A percentile compares a stretch with the other conserved stretches of the same genome.
Conservation (phyloP, 2,113 vertebrate species). For the Mormyrus iriodes region DNA sequence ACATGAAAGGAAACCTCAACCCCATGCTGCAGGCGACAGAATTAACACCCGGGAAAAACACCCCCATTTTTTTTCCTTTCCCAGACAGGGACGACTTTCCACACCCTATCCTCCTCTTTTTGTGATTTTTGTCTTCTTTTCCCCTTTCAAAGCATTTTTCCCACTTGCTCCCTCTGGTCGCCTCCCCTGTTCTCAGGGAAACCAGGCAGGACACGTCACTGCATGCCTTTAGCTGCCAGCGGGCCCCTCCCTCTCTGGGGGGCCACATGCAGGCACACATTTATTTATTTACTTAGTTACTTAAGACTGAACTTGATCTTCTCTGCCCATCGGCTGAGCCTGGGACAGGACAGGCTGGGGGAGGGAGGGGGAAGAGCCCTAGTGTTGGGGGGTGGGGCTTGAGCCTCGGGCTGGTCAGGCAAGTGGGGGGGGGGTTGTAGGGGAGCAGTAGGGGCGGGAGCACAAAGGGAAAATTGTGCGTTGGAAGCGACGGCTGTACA, state of each 20-base stretch:
- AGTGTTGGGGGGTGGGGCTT: neutral
- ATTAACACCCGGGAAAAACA: constrained; percentile 1
- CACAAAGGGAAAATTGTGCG: constrained; percentile 84
- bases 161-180: neutral
- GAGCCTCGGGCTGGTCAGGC: constrained; percentile 66
- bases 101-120: neutral
- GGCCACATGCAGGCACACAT: constrained; percentile 18
- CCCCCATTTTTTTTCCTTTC: neutral
- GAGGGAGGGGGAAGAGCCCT: neutral
- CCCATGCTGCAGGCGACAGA: neutral
- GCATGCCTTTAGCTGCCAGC: neutral
- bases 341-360: constrained; percentile 42
- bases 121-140: neutral
- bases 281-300: constrained; percentile 43
- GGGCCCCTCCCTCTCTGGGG: neutral
- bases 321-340: constrained; percentile 43
- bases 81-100: neutral
- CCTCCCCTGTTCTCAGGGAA: neutral
- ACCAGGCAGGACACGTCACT: neutral
- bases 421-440: constrained; percentile 69
- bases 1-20: neutral
- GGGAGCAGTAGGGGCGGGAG: constrained; percentile 63
- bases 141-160: neutral
- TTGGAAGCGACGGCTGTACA: constrained; percentile 68
- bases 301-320: constrained; percentile 24